These are phyloP conservation scores for Caenorhabditis sp. DNA, from an alignment of 2,888 invertebrate species.

Conservation along the genomic window DNA sequence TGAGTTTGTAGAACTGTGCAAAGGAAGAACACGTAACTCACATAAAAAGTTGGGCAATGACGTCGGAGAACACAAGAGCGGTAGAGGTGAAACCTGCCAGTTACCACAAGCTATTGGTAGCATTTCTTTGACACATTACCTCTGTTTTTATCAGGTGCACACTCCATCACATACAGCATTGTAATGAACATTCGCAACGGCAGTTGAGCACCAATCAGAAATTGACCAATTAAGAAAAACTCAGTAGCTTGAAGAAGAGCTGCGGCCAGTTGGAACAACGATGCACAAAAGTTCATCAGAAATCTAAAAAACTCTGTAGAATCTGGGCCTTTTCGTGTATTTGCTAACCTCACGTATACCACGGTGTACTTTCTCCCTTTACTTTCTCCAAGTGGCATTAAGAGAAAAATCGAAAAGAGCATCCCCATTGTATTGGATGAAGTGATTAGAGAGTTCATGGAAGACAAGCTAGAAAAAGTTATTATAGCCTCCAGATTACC, in stretches of 20 bases:
- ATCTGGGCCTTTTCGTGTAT: neutral
- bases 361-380: slow-evolving; percentile 57
- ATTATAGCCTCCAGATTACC: neutral
- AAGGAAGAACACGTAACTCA: slow-evolving; percentile 35
- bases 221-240: slow-evolving; percentile 58
- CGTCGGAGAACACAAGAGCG: slow-evolving; percentile 48
- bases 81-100: slow-evolving; percentile 50
- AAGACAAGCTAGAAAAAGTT: slow-evolving; percentile 53
- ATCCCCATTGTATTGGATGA: slow-evolving; percentile 34
- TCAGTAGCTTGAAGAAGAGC: slow-evolving; percentile 57
- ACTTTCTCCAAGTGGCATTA: slow-evolving; percentile 60
- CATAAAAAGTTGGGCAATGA: slow-evolving; percentile 56
- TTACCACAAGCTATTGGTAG: neutral
- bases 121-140: slow-evolving; percentile 17
- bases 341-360: slow-evolving; percentile 52
- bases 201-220: slow-evolving; percentile 24
- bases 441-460: slow-evolving; percentile 53
- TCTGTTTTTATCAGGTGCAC: slow-evolving; percentile 63
- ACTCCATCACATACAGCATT: slow-evolving; percentile 60
- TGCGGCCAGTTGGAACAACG: slow-evolving; percentile 38
- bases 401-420: slow-evolving; percentile 41
- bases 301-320: slow-evolving; percentile 27
- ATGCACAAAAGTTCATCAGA: slow-evolving; percentile 16
- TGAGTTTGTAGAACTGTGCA: neutral
- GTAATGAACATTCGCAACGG: slow-evolving; percentile 57